Conservation (phyloP, 2,113 vertebrate genomes). For the Proteles cristata region DNA sequence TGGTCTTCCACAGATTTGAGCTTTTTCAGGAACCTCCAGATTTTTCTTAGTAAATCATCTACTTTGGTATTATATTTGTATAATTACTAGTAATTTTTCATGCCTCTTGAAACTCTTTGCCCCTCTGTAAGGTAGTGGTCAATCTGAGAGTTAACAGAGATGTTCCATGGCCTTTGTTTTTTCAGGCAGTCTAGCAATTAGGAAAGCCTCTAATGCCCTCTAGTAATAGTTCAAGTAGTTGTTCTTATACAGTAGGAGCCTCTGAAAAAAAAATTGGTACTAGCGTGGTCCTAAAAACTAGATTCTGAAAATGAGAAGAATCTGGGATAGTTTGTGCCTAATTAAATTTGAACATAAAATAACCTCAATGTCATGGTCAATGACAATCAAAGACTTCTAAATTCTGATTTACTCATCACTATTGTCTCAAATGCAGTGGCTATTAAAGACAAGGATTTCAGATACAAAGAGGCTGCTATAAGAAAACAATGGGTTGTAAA, state of each 20-base stretch:
- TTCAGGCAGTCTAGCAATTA: neutral
- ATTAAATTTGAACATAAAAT: neutral
- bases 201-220: neutral
- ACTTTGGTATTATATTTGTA: neutral
- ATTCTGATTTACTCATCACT: neutral
- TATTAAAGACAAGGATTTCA: neutral
- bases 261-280: constrained; percentile 5
- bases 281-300: neutral
- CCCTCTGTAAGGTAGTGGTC: neutral
- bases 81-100: neutral
- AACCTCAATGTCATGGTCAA: neutral
- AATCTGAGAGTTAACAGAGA: neutral
- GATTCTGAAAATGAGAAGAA: neutral
- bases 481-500: neutral
- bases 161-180: neutral
- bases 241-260: neutral
- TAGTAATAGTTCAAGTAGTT: neutral
- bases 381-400: neutral
- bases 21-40: neutral
- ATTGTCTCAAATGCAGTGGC: neutral
- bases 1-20: neutral
- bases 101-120: neutral
- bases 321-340: neutral
- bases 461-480: neutral
- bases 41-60: neutral